phyloP scores from a whole-genome alignment of 2,888 invertebrate species.

The Perithous albicinctus region DNA sequence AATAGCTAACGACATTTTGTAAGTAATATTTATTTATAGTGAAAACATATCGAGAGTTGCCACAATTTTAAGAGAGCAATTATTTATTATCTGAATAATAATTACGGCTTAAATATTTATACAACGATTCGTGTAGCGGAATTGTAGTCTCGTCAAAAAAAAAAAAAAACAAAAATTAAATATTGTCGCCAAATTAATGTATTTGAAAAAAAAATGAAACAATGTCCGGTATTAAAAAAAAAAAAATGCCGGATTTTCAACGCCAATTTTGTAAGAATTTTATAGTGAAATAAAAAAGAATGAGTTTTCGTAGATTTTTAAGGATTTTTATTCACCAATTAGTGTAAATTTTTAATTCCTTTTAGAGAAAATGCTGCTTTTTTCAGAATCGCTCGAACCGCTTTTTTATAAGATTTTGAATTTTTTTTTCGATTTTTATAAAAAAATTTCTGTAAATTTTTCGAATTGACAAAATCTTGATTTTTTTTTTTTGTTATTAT shows the following conservation, averaged over 20 bases:
- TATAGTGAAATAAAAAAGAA: conserved; percentile 42
- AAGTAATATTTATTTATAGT: conserved; percentile 64
- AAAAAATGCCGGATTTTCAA: conserved; percentile 20
- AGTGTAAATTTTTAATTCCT: too few relatives aligned
- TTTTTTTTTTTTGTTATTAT: not conserved
- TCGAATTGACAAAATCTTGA: not conserved
- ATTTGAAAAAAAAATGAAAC: conserved; percentile 24
- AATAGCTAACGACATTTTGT: conserved; percentile 59
- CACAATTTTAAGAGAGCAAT: conserved; percentile 48
- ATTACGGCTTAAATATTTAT: conserved; percentile 29
- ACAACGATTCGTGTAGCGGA: not conserved
- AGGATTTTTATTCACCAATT: too few relatives aligned
- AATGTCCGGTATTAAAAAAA: not conserved
- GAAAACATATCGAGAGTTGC: conserved; percentile 54
- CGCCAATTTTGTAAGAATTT: conserved; percentile 42
- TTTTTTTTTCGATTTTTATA: too few relatives aligned
- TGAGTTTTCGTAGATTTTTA: conserved; percentile 4
- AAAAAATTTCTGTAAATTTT: too few relatives aligned
- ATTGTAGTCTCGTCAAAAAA: conserved; percentile 12
- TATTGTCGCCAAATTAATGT: conserved; percentile 23
- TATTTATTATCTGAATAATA: conserved; percentile 62
- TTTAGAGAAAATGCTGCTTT: too few relatives aligned
- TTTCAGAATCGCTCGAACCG: too few relatives aligned
- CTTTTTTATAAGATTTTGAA: too few relatives aligned
- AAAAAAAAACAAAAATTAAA: too few relatives aligned